Conservation (phyloP, 2,888 invertebrate species). For the Morpho deidamia region DNA sequence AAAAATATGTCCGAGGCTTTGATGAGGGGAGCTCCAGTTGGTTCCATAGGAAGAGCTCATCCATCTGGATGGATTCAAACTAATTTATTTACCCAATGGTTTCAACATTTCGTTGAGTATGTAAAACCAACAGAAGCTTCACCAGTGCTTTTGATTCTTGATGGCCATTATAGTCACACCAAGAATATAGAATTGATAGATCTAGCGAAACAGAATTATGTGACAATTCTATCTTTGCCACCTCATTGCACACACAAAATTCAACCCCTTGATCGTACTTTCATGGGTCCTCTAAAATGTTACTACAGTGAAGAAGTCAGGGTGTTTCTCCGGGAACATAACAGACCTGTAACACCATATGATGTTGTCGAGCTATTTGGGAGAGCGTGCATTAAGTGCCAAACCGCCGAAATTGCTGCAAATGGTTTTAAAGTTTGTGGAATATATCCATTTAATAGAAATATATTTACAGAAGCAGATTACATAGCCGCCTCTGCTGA, state of each 20-base stretch:
- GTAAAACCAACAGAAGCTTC: slow-evolving; percentile 29
- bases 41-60: slow-evolving; percentile 12
- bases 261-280: slow-evolving; percentile 22
- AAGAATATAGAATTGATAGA: slow-evolving; percentile 35
- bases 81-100: slow-evolving; percentile 8
- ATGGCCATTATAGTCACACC: slow-evolving; percentile 39
- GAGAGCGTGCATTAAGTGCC: slow-evolving; percentile 17
- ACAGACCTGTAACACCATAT: slow-evolving; percentile 16
- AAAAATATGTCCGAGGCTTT: slow-evolving; percentile 10
- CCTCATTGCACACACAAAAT: slow-evolving; percentile 28
- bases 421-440: slow-evolving; percentile 18
- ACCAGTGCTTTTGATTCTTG: slow-evolving; percentile 38
- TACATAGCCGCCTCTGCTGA: no score
- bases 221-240: slow-evolving; percentile 38
- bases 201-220: slow-evolving; percentile 21
- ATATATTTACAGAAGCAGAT: no score
- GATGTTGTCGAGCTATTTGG: slow-evolving; percentile 23
- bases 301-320: slow-evolving; percentile 20
- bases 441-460: slow-evolving; percentile 17
- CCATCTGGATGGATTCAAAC: slow-evolving; percentile 7
- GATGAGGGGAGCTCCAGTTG: slow-evolving; percentile 13
- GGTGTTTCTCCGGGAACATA: slow-evolving; percentile 11
- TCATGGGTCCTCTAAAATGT: slow-evolving; percentile 22
- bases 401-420: slow-evolving; percentile 17
- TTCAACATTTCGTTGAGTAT: slow-evolving; percentile 10